Evolutionary conservation across 1,140 invertebrate genomes (phyloP).

Genomic region (Panagrolaimus sp.): DNA sequence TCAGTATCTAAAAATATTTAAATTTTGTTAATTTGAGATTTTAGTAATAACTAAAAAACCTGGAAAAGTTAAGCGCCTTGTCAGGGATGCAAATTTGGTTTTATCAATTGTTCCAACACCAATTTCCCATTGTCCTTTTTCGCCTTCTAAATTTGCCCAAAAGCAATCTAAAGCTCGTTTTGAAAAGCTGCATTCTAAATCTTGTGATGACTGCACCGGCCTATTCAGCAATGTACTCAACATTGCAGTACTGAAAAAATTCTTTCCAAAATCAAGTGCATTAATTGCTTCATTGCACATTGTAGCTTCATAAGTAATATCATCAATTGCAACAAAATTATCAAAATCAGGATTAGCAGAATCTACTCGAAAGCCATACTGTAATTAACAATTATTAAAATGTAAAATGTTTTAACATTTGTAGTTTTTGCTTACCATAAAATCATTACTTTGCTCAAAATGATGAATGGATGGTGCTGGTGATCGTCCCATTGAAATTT

Average conservation of each 20-base stretch:
- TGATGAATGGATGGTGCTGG: constrained; percentile 37
- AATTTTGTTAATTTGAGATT: constrained; percentile 24
- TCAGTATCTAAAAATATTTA: constrained; percentile 33
- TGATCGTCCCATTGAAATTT: constrained; percentile 39
- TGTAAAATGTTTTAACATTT: too few relatives aligned
- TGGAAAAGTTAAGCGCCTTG: constrained; percentile 22
- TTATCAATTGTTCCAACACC: constrained; percentile 49
- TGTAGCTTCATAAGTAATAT: constrained; percentile 48
- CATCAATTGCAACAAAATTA: constrained; percentile 55
- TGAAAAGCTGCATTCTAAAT: constrained; percentile 49
- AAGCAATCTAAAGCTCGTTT: constrained; percentile 43
- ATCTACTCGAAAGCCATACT: constrained; percentile 48
- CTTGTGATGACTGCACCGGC: constrained; percentile 47
- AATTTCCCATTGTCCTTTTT: constrained; percentile 45
- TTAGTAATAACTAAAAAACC: constrained; percentile 21
- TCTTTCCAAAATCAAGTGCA: constrained; percentile 46
- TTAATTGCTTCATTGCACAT: constrained; percentile 46
- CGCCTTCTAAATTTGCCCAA: constrained; percentile 48
- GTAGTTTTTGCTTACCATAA: constrained; percentile 8
- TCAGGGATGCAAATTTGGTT: constrained; percentile 45
- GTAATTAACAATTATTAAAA: constrained; percentile 17
- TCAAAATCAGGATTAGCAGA: constrained; percentile 47
- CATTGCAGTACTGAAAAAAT: constrained; percentile 49
- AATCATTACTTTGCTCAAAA: constrained; percentile 6
- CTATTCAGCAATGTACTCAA: constrained; percentile 38